Evolutionary conservation across 2,113 vertebrate genomes (phyloP), one percentile per base, ranked within the genome.

Genomic region (Mustelus asterias): DNA sequence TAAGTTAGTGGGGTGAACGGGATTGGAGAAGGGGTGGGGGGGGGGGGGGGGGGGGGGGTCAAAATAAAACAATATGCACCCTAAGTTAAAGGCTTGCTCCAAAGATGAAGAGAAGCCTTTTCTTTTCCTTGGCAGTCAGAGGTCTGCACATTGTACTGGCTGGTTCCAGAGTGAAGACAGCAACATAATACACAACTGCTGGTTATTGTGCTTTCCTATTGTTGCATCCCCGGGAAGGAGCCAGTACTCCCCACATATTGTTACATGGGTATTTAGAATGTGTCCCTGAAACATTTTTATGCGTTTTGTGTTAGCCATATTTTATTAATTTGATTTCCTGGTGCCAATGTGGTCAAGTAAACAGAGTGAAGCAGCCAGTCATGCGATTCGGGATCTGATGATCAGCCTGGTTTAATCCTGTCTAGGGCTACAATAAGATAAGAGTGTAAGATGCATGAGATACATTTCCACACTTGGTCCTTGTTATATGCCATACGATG

Each of bases 221-320:
- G 8, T 18, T 63, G 3, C 33, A 1, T 37, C 60, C 5, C 60
- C 18, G 0, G 60, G 89, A 37, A 37, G 33, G 41, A 29, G 44
- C 44, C 69, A n/a, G 26, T 7, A 90, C 1, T 90, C 48, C 41
- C 44, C 44, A 72, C 0, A 54, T 22, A 54, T 70, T 72, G 67
- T 33, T 3, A 33, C 69, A 54, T 22, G 41, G 93, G 70, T 26
- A 48, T 95, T 44, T 72, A 95, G 22, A 95, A 72, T 33, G 44
- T 22, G 3, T 16, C 94, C 69, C 33, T 41, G 29, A 16, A 76
- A 33, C 37, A 48, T 33, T 72, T 44, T 72, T 95, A 76, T 72
- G 94, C 94, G 54, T 95, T 95, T 95, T 76, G 69, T 95, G 13
- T 95, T 95, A 76, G 44, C 69, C 67, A 54, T 54, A 48, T 95